These are phyloP conservation scores for Rhinolophus sinicus DNA, from an alignment of 2,113 vertebrate genomes.

Conservation along the genomic window DNA sequence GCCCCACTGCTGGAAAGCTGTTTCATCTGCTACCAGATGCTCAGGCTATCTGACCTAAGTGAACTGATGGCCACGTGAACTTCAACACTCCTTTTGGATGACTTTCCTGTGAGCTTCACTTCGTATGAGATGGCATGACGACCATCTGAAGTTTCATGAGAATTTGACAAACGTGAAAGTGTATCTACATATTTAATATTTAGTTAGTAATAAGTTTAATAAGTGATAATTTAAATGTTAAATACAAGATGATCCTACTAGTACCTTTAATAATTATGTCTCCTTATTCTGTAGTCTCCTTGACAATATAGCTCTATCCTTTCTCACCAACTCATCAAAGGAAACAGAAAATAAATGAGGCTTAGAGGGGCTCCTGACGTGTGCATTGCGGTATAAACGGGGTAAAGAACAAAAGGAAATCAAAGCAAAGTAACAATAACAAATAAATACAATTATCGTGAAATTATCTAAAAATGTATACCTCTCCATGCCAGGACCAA, in stretches of 20 bases:
- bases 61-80: not conserved
- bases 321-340: not conserved
- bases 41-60: not conserved
- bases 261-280: not conserved
- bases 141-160: not conserved
- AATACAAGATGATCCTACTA: not conserved
- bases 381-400: fast-evolving
- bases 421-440: not conserved
- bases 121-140: too few species aligned
- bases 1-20: not conserved
- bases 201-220: not conserved
- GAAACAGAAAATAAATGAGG: too few species aligned
- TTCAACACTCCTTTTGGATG: not conserved
- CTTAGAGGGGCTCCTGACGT: fast-evolving
- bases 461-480: too few species aligned
- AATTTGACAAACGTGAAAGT: not conserved
- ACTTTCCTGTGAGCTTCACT: not conserved
- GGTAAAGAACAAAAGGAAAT: not conserved
- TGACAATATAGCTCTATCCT: not conserved
- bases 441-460: not conserved
- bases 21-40: not conserved
- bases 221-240: not conserved
- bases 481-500: fast-evolving
- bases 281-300: not conserved
- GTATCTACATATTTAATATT: not conserved